A percentile compares a stretch with the other conserved stretches of the same genome.
Evolutionary conservation across 2,113 vertebrate genomes (phyloP).

Genomic region (Platycercus adscitus): DNA sequence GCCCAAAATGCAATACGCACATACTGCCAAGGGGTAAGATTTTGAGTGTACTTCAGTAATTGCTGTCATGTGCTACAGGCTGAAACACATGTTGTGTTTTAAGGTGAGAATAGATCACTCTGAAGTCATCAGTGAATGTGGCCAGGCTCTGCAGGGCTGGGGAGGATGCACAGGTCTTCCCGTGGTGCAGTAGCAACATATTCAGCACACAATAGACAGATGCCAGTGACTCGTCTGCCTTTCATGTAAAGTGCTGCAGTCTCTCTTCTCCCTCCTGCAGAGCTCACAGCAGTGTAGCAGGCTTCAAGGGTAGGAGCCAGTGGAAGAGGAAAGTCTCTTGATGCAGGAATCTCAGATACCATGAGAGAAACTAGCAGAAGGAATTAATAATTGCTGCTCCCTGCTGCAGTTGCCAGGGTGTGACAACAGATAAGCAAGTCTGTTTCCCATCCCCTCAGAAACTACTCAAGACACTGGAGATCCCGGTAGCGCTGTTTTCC

Average conservation of each 20-base stretch:
- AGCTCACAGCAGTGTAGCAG: neutral
- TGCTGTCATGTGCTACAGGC: rapidly evolving
- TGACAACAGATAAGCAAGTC: neutral
- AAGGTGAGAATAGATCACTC: neutral
- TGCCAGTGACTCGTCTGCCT: neutral
- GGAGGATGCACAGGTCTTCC: neutral
- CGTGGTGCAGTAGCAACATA: neutral
- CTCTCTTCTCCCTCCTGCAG: neutral
- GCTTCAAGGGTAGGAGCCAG: neutral
- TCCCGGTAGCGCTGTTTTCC: rapidly evolving
- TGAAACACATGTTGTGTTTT: neutral
- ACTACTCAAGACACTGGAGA: neutral
- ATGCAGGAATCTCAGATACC: neutral
- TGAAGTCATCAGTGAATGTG: neutral
- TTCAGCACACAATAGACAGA: neutral
- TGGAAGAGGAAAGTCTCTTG: neutral
- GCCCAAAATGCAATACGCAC: neutral
- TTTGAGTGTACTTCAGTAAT: neutral
- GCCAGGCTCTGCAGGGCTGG: neutral
- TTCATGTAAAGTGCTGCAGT: neutral
- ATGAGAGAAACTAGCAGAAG: neutral
- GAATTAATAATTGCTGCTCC: neutral
- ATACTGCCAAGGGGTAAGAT: neutral
- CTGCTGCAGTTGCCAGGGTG: neutral
- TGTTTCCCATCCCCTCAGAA: neutral